A percentile compares a stretch with the other conserved stretches of the same genome.
These are phyloP conservation scores for Marasmarcha lunaedactyla DNA, from an alignment of 2,888 invertebrate genomes.

Conservation along the genomic window DNA sequence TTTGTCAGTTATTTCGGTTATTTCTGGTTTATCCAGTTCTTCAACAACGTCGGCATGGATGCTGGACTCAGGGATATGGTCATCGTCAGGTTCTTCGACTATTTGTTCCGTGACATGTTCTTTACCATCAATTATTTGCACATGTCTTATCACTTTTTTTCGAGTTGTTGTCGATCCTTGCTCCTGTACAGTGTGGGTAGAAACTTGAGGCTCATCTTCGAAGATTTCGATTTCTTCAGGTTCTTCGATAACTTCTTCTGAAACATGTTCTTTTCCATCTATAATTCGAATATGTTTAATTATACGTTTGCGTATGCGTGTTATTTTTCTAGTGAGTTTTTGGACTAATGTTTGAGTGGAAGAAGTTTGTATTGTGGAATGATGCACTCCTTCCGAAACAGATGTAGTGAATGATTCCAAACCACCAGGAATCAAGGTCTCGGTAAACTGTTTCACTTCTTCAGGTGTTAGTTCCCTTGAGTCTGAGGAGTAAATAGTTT, in stretches of 20 bases:
- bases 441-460: background rate
- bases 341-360: conserved; percentile 75
- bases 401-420: background rate
- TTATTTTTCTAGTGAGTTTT: conserved; percentile 80
- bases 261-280: conserved; percentile 85
- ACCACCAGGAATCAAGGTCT: background rate
- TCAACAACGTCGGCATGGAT: conserved; percentile 35
- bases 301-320: conserved; percentile 78
- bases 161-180: conserved; percentile 40
- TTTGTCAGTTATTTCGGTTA: conserved; percentile 8
- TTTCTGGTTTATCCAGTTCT: conserved; percentile 20
- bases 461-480: background rate
- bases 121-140: conserved; percentile 82
- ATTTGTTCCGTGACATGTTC: conserved; percentile 83
- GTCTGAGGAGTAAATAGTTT: background rate
- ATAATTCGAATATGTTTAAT: conserved; percentile 82
- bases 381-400: conserved; percentile 23
- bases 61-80: conserved; percentile 33
- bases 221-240: conserved; percentile 82
- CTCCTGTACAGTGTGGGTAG: conserved; percentile 31
- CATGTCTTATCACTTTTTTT: conserved; percentile 75
- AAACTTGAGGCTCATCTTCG: conserved; percentile 67
- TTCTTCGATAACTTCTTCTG: conserved; percentile 87
- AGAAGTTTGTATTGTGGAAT: conserved; percentile 23
- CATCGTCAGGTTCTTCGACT: conserved; percentile 78